phyloP scores from a whole-genome alignment of 2,888 invertebrate genomes.

The Myopa testacea region DNA sequence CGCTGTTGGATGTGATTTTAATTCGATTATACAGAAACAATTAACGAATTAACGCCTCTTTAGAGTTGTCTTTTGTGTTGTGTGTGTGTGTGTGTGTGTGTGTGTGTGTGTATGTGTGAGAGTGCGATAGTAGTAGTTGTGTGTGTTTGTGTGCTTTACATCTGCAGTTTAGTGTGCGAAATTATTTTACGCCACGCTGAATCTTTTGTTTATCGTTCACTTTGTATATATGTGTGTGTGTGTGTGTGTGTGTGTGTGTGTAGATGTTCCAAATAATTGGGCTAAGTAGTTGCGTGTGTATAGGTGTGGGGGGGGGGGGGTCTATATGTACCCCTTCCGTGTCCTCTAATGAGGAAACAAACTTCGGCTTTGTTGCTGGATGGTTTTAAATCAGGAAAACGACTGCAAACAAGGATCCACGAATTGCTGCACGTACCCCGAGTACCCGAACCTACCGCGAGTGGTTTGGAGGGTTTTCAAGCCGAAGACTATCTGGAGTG shows the following conservation, averaged over 20 bases:
- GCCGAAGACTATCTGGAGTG: no score
- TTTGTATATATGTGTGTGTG: background rate
- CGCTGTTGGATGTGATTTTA: constrained; percentile 65
- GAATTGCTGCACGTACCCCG: no score
- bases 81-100: constrained; percentile 28
- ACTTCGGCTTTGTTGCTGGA: constrained; percentile 54
- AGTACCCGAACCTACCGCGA: no score
- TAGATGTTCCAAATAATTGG: background rate
- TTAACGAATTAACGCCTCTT: constrained; percentile 69
- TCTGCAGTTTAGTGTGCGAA: constrained; percentile 35
- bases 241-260: background rate
- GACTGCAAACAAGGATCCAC: no score
- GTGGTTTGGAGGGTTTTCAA: no score
- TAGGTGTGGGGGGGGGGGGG: background rate
- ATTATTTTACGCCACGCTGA: constrained; percentile 44
- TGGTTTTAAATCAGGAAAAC: constrained; percentile 14
- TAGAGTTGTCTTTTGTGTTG: constrained; percentile 48
- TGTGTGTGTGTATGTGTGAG: constrained; percentile 40
- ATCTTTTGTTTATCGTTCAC: constrained; percentile 34
- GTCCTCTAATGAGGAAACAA: constrained; percentile 58
- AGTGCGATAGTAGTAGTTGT: no score
- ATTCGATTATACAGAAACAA: constrained; percentile 69
- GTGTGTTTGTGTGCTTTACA: constrained; percentile 30
- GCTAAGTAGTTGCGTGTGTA: constrained; percentile 5
- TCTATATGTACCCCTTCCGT: background rate